Base-by-base conservation (phyloP, 2,888 invertebrate species). In the Agriopis aurantiaria region DNA sequence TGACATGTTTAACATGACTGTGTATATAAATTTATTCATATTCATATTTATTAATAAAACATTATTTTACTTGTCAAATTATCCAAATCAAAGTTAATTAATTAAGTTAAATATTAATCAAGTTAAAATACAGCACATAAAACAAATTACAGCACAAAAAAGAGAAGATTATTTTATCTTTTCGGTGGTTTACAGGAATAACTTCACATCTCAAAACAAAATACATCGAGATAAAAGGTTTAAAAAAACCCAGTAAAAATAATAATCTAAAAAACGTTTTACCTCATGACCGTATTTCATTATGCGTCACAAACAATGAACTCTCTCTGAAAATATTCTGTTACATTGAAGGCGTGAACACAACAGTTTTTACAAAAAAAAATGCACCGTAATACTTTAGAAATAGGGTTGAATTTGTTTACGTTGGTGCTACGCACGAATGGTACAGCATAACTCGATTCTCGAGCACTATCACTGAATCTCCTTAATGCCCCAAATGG, bases 401-500 rank as follows among this genome's bases (percentile, higher is more conserved):
- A 33, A 68, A 69, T 72, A 74, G 52, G 53, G 72, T 68, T 69
- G 67, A 71, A 74, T 74, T 78, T 77, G 65, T 77, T 73, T 75
- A 73, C 57, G 75, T 78, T 77, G 80, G 73, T 80, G 73, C 78
- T 72, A 81, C 76, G 76, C 77, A 80, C 77, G 81, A 80, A 85
- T 83, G 74, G 76, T 76, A 73, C 71, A 75, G 76, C 77, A 78
- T 86, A 88, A 88, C 86, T 86, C 82, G 80, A 89, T 89, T 87
- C 82, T 55, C 72, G 74, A 80, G 77, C 80, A 83, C 85, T 83
- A 82, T 84, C 80, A 73, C 77, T 80, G 81, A 82, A 85, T 85
- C 82, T 83, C 80, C 88, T 84, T 88, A 65, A 69, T 85, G 80
- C 84, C 85, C 85, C 84, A 89, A 91, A 91, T 88, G 86, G 85